Conservation (phyloP, 2,888 invertebrate species). For the Baccha elongata region DNA sequence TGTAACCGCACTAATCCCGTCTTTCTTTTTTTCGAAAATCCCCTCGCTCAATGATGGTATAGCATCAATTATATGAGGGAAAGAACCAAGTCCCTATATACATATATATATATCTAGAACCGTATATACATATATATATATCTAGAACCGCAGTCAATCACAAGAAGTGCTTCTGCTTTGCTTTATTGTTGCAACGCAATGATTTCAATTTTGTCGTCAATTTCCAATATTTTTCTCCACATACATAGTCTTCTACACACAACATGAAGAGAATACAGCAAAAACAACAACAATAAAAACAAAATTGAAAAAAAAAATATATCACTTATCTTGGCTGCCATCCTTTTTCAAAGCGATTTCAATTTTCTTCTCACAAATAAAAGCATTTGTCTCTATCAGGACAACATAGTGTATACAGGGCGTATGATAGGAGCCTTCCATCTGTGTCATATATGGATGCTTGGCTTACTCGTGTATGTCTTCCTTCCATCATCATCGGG, state of each 20-base stretch:
- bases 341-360: slow-evolving; percentile 69
- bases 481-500: slow-evolving; percentile 67
- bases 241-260: slow-evolving; percentile 4
- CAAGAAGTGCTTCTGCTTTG: slow-evolving; percentile 68
- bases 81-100: no score
- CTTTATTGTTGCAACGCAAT: slow-evolving; percentile 72
- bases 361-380: slow-evolving; percentile 73
- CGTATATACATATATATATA: slow-evolving; percentile 18
- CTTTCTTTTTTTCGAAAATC: no score
- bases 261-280: not conserved
- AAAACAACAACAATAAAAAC: slow-evolving; percentile 1
- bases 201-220: slow-evolving; percentile 72
- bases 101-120: slow-evolving; percentile 26
- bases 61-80: no score
- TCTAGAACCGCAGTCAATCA: slow-evolving; percentile 65
- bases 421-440: not conserved
- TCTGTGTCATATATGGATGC: slow-evolving; percentile 40
- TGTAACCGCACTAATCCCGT: slow-evolving; percentile 43
- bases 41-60: slow-evolving; percentile 30
- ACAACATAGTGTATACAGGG: not conserved
- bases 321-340: slow-evolving; percentile 68
- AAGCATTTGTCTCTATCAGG: slow-evolving; percentile 70
- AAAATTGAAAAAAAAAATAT: slow-evolving; percentile 42
- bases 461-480: slow-evolving; percentile 48
- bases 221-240: slow-evolving; percentile 59